Conservation (phyloP, 2,113 vertebrate genomes). For the Cepphus grylle region DNA sequence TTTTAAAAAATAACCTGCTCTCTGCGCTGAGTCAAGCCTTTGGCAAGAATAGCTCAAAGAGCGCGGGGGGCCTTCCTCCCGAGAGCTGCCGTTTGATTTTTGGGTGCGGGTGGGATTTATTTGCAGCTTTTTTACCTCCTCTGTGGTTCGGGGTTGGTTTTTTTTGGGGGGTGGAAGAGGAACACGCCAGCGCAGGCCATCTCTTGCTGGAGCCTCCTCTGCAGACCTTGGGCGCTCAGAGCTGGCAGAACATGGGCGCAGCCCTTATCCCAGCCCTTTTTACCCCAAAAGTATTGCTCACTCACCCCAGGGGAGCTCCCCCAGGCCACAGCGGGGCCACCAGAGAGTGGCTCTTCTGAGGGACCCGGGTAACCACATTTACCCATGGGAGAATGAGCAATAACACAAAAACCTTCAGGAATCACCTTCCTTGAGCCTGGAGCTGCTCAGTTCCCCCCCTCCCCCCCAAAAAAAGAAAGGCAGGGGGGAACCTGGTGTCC, state of each 20-base stretch:
- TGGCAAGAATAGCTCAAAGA: neutral
- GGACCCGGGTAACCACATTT: too few relatives aligned
- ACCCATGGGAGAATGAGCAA: rapidly evolving
- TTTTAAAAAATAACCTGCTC: neutral
- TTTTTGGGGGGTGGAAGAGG: neutral
- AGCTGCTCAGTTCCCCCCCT: neutral
- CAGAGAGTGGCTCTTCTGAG: neutral
- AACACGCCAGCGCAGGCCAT: neutral
- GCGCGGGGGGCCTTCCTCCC: rapidly evolving
- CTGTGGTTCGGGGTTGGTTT: neutral
- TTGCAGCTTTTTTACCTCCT: neutral
- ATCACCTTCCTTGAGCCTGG: neutral
- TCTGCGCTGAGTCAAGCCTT: rapidly evolving
- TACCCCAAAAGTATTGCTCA: neutral
- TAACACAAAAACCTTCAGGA: neutral
- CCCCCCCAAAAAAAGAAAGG: neutral
- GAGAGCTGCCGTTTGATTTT: neutral
- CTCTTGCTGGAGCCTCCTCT: neutral
- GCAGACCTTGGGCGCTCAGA: neutral
- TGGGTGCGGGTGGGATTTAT: neutral
- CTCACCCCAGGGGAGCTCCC: neutral
- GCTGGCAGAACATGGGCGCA: neutral
- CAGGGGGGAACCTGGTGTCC: rapidly evolving
- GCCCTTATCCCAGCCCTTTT: neutral
- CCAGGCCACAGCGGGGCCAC: neutral